phyloP scores from a whole-genome alignment of 92 coral and sea anemone species.

The Blastomussa wellsi region DNA sequence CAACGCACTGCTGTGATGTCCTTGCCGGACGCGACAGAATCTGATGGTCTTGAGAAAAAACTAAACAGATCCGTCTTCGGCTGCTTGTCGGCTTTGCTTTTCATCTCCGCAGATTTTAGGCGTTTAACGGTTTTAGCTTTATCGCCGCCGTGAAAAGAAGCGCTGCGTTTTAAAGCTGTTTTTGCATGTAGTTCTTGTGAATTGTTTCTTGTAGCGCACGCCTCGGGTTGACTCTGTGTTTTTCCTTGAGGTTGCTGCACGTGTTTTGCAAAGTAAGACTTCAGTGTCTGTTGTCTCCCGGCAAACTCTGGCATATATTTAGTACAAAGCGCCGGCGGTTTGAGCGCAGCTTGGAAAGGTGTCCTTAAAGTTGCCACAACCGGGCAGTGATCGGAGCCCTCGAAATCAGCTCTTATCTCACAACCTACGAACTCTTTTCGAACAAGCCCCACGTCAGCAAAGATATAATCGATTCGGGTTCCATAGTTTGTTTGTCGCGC shows the following conservation, averaged over 20 bases:
- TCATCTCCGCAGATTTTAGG: slow-evolving; percentile 25
- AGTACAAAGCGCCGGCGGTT: slow-evolving; percentile 81
- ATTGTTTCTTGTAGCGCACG: neutral
- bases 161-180: slow-evolving; percentile 25
- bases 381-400: slow-evolving; percentile 98
- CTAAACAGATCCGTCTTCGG: slow-evolving; percentile 18
- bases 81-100: slow-evolving; percentile 14
- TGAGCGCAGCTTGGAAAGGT: slow-evolving; percentile 52
- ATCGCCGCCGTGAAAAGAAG: slow-evolving; percentile 16
- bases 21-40: neutral
- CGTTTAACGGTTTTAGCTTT: slow-evolving; percentile 32
- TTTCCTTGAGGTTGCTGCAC: neutral
- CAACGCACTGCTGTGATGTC: neutral
- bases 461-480: slow-evolving; percentile 87
- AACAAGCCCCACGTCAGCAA: slow-evolving; percentile 68
- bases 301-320: slow-evolving; percentile 96
- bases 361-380: slow-evolving; percentile 81
- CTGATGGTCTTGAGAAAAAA: slow-evolving; percentile 22
- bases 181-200: neutral
- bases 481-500: slow-evolving; percentile 98
- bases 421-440: slow-evolving; percentile 73
- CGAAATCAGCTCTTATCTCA: slow-evolving; percentile 80
- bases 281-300: slow-evolving; percentile 89
- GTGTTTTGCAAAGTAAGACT: slow-evolving; percentile 71
- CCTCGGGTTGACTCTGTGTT: slow-evolving; percentile 5